Conservation (phyloP, 2,797 vertebrate species). For the Natrix natrix region DNA sequence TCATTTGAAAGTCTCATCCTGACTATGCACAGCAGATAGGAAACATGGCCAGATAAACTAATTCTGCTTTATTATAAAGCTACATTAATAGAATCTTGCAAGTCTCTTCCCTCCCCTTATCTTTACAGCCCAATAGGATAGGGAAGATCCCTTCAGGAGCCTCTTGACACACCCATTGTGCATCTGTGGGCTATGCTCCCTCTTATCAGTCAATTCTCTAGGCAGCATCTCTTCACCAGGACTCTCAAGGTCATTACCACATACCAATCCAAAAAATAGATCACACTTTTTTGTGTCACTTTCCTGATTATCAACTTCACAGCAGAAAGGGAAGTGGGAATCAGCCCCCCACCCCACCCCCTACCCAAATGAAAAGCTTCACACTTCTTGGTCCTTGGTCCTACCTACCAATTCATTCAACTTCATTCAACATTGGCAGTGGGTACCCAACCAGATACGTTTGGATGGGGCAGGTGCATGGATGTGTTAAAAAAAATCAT, state of each 20-base stretch:
- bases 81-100: background rate
- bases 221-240: background rate
- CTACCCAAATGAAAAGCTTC: background rate
- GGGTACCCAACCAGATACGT: background rate
- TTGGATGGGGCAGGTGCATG: background rate
- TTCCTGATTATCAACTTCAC: background rate
- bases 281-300: background rate
- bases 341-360: background rate
- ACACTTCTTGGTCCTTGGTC: background rate
- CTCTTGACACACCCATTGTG: background rate
- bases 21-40: background rate
- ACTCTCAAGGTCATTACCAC: background rate
- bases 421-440: background rate
- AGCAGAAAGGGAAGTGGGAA: background rate
- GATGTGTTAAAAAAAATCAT: background rate
- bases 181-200: background rate
- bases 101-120: background rate
- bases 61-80: background rate
- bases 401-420: background rate
- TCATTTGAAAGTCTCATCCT: background rate
- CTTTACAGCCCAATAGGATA: background rate
- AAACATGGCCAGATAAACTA: background rate
- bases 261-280: background rate
- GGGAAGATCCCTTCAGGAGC: background rate
- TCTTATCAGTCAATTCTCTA: background rate